Conservation (phyloP, 2,113 vertebrate species). For the Atlantisia rogersi region DNA sequence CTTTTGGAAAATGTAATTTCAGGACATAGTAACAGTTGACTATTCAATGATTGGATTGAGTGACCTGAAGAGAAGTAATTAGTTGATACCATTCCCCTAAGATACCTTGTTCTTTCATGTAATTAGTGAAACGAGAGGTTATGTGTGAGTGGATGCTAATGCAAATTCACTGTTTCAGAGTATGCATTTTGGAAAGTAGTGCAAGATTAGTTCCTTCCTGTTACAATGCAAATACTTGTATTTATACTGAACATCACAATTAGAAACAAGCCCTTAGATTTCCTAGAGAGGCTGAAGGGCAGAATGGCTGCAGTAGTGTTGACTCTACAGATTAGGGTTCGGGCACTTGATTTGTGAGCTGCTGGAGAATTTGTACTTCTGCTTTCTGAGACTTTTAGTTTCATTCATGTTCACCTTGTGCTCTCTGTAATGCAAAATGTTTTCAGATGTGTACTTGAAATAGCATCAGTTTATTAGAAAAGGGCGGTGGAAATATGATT, state of each 20-base stretch:
- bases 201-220: neutral
- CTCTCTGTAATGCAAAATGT: neutral
- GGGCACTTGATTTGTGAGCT: neutral
- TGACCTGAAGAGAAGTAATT: slow-evolving; percentile 48
- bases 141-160: neutral
- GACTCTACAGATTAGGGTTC: neutral
- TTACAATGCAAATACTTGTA: neutral
- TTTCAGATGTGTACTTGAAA: neutral
- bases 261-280: neutral
- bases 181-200: neutral
- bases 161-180: neutral
- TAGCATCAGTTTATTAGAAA: neutral
- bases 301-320: neutral
- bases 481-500: neutral
- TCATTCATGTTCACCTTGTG: neutral
- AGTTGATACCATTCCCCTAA: neutral
- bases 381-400: neutral
- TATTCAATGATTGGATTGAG: neutral
- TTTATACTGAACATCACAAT: neutral
- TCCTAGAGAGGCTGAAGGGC: neutral
- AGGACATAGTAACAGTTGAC: neutral
- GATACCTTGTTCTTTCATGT: neutral
- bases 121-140: neutral
- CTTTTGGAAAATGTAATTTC: neutral
- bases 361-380: neutral